Base-by-base conservation (phyloP, 2,888 invertebrate species). In the Eristalinus aeneus region DNA sequence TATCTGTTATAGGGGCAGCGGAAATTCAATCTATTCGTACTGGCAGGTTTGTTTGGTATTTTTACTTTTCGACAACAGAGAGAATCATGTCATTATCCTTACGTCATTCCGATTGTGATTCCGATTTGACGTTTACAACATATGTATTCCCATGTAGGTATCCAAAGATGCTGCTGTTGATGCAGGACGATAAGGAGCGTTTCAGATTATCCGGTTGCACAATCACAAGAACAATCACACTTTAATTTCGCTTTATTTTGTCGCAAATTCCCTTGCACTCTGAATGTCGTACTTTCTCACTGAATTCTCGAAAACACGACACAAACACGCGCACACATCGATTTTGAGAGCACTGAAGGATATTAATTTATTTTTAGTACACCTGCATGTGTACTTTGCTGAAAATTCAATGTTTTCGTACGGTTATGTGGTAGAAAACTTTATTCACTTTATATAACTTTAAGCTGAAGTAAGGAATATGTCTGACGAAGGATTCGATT, bases 81-180 rank as follows among this genome's bases (percentile, higher is more conserved):
- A 68, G 46, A 36, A n/a, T 20, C 22, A 60, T n/a, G 23, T 60
- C n/a, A 23, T 75, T 58, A 54, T 85, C 76, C 85, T 85, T 85
- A 85, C 85, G 85, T 85, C 85, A 85, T 81, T 81, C 80, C 85
- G 76, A 68, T 79, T 81, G 76, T 80, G 76, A 68, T 75, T 78
- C 23, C 69, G 22, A 65, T 54, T 75, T 81, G 85, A 80, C 80
- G 80, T 85, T 80, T 85, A 85, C 76, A 85, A 69, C 79, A 79
- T 84, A 79, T 75, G 75, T 65, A 78, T 72, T 53, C 56, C 58
- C 60, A 32, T 69, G 65, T 85, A 72, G 31, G 53, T 80, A 85
- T 80, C 85, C 80, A 85, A 85, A 69, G 61, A 78, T 9, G 27
- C 61, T 46, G 53, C 68, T 16, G 61, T 72, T 10, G 61, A 16